Base-by-base conservation (phyloP, 2,797 vertebrate species). In the Staurois parvus region DNA sequence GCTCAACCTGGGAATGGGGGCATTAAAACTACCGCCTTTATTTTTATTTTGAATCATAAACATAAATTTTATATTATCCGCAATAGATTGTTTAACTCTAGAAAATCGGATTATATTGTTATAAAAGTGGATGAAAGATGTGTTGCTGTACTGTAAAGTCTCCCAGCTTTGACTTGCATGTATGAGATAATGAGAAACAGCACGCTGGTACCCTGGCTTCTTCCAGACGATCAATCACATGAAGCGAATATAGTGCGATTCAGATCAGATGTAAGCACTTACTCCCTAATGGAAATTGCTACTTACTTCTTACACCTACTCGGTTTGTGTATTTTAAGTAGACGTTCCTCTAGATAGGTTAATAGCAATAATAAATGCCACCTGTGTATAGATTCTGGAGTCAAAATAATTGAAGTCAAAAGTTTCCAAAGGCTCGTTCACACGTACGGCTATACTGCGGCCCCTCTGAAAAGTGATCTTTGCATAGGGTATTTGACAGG, bases 101-200 rank as follows among this genome's bases (percentile, higher is more conserved):
- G 76, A 76, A 88, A 87, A 88, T 88, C 81, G 30, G 2, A 88
- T 84, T 85, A 80, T 59, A 83, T 45, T 81, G 4, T 85, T 86
- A 72, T 78, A 89, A 90, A 91, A 84, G 9, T 30, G 89, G 80
- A 90, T 81, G 84, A 89, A 92, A 90, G 80, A 85, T 72, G 3
- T 90, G 78, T 32, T 13, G 68, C 72, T 85, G 82, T 67, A 72
- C 73, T 89, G 21, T 84, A 90, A 90, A 91, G 88, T 83, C 73
- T 45, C 83, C 87, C 86, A 88, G 87, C 34, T 74, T 52, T 52
- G 8, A 21, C 69, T 79, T 83, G 7, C 84, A 75, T 76, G 30
- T 83, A 66, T 73, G 88, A 85, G 76, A 29, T 87, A 89, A 91
- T 83, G 83, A 88, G 88, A 89, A 93, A 89, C 87, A 92, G 74